Evolutionary conservation across 2,113 vertebrate species (phyloP), one percentile per base, ranked within the genome.

Genomic region (Ochotona curzoniae): DNA sequence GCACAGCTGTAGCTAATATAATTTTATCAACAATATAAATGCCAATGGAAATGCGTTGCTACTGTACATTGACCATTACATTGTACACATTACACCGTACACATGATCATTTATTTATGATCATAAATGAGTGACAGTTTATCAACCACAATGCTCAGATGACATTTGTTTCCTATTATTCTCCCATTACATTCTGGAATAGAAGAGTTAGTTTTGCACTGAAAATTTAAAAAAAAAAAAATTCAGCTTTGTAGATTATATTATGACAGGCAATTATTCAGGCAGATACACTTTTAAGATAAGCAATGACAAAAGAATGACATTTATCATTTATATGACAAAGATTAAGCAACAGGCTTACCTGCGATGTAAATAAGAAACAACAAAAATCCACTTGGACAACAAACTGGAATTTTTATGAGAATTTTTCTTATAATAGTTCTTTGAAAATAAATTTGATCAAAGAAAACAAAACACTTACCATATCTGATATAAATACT

Each of bases 391-490:
- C 18, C 12, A 63, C 86, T 96, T 85, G 85, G 71, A 88, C n/a
- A 81, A 76, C 25, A 74, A 87, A 92, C 0, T 89, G 75, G 47
- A 87, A 84, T 87, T 81, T 81, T 95, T 79, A 69, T 20, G 57
- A 89, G 7, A 85, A 89, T 96, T 95, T 88, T 94, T 94, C 93
- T 93, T 64, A 32, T 54, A 96, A 66, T 32, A 69, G 61, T 13
- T 78, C 83, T 90, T 47, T 88, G 17, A 61, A 81, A 91, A 35
- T 89, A 96, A 96, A 92, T 78, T 71, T 30, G 20, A 91, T 78
- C 25, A 93, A 80, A 90, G 86, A 91, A 96, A 94, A 67, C 60
- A 95, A 95, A 96, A 93, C n/a, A 94, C 91, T 78, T 81, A 87
- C 93, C 87, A 66, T 35, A 67, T 71, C 87, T 61, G 69, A 47